Conservation (phyloP, 2,113 vertebrate species). For the Hymenochirus boettgeri region DNA sequence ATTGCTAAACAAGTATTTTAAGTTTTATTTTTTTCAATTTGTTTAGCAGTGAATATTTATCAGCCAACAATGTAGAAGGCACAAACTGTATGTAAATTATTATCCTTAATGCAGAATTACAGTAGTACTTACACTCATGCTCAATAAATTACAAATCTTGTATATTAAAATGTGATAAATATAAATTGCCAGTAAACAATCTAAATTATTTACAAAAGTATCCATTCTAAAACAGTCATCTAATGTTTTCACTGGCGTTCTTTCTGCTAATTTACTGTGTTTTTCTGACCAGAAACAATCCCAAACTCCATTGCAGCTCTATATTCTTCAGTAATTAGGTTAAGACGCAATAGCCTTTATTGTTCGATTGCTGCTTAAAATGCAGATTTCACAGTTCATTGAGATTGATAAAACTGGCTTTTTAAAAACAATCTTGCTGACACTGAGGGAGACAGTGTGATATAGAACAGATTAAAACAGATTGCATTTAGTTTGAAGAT, state of each 20-base stretch:
- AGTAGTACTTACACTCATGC: too few species aligned
- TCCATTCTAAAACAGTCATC: neutral
- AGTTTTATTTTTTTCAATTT: too few species aligned
- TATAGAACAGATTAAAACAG: slow-evolving; percentile 16
- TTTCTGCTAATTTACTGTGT: neutral
- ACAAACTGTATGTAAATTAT: too few species aligned
- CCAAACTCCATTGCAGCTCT: slow-evolving; percentile 5
- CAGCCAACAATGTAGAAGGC: too few species aligned
- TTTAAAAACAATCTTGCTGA: slow-evolving; percentile 31
- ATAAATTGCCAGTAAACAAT: neutral
- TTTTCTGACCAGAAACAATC: neutral
- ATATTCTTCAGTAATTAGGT: neutral
- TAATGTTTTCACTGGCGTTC: neutral
- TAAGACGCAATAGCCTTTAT: slow-evolving; percentile 10
- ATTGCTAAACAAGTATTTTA: too few species aligned
- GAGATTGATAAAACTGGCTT: slow-evolving; percentile 30
- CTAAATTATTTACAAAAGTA: neutral
- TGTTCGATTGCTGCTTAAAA: slow-evolving; percentile 22
- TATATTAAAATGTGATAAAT: too few species aligned
- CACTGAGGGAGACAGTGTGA: slow-evolving; percentile 5
- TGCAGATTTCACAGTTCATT: slow-evolving; percentile 33
- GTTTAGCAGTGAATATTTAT: too few species aligned
- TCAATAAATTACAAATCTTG: too few species aligned
- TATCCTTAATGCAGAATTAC: neutral
- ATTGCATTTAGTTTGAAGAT: slow-evolving; percentile 24